Conservation (phyloP, 2,113 vertebrate species). For the Laterallus jamaicensis region DNA sequence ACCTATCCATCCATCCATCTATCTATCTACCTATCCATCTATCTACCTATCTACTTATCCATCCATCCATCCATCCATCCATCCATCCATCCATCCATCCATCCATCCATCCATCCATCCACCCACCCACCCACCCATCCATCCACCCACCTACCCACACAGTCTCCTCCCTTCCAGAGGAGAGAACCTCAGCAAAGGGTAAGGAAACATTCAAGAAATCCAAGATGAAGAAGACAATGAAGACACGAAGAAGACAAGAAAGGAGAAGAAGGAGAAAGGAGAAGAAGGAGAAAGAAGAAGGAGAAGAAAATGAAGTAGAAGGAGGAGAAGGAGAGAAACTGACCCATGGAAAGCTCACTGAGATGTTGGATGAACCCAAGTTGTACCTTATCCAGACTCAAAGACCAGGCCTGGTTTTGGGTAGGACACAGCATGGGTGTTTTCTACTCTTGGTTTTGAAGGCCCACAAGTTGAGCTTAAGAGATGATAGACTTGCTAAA, state of each 20-base stretch:
- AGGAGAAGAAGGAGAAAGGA: too few relatives aligned
- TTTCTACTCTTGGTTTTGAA: neutral
- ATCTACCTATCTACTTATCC: too few relatives aligned
- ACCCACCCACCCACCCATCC: too few relatives aligned
- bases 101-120: too few relatives aligned
- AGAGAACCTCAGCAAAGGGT: neutral
- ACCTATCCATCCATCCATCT: too few relatives aligned
- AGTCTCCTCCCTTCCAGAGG: neutral
- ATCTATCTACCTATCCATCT: too few relatives aligned
- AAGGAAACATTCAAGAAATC: neutral
- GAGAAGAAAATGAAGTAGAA: too few relatives aligned
- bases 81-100: too few relatives aligned
- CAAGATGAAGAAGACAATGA: neutral
- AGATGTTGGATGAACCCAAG: neutral
- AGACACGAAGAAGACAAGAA: too few relatives aligned
- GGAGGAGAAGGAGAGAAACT: neutral
- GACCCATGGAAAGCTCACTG: neutral
- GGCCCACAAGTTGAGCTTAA: neutral
- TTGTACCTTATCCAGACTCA: neutral
- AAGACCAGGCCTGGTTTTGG: neutral
- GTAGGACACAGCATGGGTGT: neutral
- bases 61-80: too few relatives aligned
- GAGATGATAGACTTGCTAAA: rapidly evolving
- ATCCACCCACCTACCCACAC: too few relatives aligned
- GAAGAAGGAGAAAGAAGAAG: too few relatives aligned